A percentile compares a stretch with the other conserved stretches of the same genome.
Evolutionary conservation across 1,140 invertebrate genomes (phyloP).

Genomic region (Sipha flava): DNA sequence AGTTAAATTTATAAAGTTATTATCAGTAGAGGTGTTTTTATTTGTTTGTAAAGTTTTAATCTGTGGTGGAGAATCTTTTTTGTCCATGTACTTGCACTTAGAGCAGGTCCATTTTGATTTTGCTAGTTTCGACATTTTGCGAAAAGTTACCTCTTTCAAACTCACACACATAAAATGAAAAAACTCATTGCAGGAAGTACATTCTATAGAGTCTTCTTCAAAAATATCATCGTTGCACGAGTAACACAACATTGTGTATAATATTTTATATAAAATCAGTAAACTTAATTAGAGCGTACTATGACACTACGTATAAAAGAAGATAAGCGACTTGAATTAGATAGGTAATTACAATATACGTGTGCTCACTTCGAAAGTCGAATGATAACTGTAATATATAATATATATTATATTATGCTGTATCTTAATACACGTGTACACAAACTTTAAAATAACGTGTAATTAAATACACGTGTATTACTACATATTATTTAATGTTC

Average conservation of each 20-base stretch:
- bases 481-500: too few relatives aligned
- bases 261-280: too few relatives aligned
- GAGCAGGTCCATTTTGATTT: neutral
- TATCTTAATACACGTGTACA: too few relatives aligned
- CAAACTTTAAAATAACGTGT: too few relatives aligned
- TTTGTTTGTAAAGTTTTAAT: neutral
- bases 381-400: too few relatives aligned
- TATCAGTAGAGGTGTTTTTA: neutral
- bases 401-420: too few relatives aligned
- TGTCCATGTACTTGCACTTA: neutral
- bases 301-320: too few relatives aligned
- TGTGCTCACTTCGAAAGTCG: too few relatives aligned
- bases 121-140: neutral
- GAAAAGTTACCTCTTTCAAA: neutral
- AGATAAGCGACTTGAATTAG: too few relatives aligned
- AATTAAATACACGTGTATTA: too few relatives aligned
- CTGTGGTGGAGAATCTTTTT: neutral
- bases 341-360: too few relatives aligned
- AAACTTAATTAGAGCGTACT: too few relatives aligned
- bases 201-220: neutral
- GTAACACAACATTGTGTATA: neutral
- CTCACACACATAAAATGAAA: neutral
- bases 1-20: neutral
- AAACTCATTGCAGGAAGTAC: neutral
- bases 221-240: neutral